Evolutionary conservation across 1,140 invertebrate genomes (phyloP).

Genomic region (Grapholita molesta): DNA sequence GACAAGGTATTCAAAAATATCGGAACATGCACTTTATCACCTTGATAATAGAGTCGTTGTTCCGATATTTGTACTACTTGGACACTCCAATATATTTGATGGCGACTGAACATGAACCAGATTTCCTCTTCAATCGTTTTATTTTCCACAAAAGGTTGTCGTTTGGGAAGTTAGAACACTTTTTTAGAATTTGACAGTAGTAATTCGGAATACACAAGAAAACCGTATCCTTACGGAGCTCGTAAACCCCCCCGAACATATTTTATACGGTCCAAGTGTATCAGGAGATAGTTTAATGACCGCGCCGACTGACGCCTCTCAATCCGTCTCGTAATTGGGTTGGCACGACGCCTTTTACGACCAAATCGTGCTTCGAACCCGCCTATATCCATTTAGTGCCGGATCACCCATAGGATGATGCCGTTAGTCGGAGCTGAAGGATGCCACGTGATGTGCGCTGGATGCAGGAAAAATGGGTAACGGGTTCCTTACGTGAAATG

Average conservation of each 20-base stretch:
- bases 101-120: too few species aligned
- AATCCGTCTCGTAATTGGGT: conserved; percentile 39
- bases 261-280: conserved; percentile 16
- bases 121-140: too few species aligned
- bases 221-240: background rate
- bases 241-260: background rate
- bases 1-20: too few species aligned
- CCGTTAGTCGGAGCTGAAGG: background rate
- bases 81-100: too few species aligned
- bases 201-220: background rate
- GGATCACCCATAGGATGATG: conserved; percentile 13
- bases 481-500: too few species aligned
- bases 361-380: conserved; percentile 27
- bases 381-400: conserved; percentile 16
- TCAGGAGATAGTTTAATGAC: conserved; percentile 30
- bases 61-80: too few species aligned
- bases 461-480: background rate
- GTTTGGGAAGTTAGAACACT: too few species aligned
- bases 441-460: background rate
- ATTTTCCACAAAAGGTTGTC: too few species aligned
- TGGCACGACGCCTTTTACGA: conserved; percentile 39
- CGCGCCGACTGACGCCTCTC: conserved; percentile 33
- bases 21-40: too few species aligned
- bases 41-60: too few species aligned
- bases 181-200: too few species aligned